These are phyloP conservation scores for Caenorhabditis brenneri DNA, from an alignment of 1,140 invertebrate genomes.

Conservation along the genomic window DNA sequence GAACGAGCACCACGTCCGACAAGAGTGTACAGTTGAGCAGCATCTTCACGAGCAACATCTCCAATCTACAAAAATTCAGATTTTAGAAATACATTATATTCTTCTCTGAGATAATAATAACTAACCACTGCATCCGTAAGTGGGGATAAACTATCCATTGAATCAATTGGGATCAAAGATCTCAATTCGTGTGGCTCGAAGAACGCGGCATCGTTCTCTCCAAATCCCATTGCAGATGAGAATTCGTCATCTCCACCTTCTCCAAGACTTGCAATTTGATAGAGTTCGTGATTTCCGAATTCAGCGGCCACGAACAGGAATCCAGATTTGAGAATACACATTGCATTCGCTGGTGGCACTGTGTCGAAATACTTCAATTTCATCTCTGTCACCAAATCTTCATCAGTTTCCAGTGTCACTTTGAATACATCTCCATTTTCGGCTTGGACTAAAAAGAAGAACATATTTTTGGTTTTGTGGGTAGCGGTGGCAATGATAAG, in stretches of 20 bases:
- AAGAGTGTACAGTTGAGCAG: conserved; percentile 92
- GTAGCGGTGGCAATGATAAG: conserved; percentile 99
- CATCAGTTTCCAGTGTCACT: conserved; percentile 90
- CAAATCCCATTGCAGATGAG: conserved; percentile 83
- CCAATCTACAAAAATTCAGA: too few relatives aligned
- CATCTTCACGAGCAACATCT: conserved; percentile 90
- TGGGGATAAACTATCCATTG: conserved; percentile 94
- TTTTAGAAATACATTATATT: conserved; percentile 44
- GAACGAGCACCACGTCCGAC: conserved; percentile 94
- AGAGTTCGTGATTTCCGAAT: conserved; percentile 98
- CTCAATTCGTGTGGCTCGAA: conserved; percentile 91
- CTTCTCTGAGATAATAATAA: background rate
- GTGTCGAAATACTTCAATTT: conserved; percentile 99
- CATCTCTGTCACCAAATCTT: conserved; percentile 96
- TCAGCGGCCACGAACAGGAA: conserved; percentile 98
- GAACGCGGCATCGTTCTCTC: conserved; percentile 98
- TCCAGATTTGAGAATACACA: conserved; percentile 98
- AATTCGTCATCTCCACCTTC: conserved; percentile 92
- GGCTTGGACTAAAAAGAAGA: conserved; percentile 77
- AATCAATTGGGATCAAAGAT: conserved; percentile 96
- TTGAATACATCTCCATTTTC: conserved; percentile 98
- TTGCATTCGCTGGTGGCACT: conserved; percentile 85
- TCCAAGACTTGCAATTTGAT: conserved; percentile 97
- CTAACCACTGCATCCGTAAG: conserved; percentile 73
- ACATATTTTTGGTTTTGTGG: conserved; percentile 89